Evolutionary conservation across 1,140 invertebrate genomes (phyloP).

Genomic region (Atta colombica): DNA sequence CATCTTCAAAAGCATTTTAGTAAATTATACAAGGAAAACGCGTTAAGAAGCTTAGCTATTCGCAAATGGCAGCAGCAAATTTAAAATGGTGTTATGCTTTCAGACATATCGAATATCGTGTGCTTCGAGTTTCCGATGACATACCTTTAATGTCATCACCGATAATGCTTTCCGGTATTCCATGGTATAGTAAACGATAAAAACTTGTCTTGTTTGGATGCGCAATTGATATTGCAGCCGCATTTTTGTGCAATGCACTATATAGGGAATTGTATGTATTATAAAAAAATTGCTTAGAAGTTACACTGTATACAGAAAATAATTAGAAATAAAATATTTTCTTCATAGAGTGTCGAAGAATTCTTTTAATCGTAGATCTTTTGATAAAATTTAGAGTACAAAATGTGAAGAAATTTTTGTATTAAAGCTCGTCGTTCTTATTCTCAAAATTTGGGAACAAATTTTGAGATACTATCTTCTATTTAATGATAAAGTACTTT

Average conservation of each 20-base stretch:
- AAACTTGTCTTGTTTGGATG: conserved; percentile 20
- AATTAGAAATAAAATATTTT: conserved; percentile 20
- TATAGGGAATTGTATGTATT: neutral
- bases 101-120: conserved; percentile 32
- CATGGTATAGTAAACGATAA: neutral
- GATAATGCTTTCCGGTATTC: conserved; percentile 9
- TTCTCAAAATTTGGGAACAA: too few species aligned
- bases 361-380: neutral
- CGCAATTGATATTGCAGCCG: neutral
- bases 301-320: neutral
- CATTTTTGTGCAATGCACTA: neutral
- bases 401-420: neutral
- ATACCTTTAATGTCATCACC: conserved; percentile 12
- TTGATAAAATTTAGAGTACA: neutral
- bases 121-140: neutral
- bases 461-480: too few species aligned
- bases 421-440: too few species aligned
- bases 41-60: neutral
- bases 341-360: neutral
- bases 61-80: conserved; percentile 23
- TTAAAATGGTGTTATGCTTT: conserved; percentile 18
- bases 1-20: neutral
- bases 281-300: neutral
- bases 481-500: too few species aligned
- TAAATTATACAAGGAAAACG: conserved; percentile 1